Conservation (phyloP, 2,113 vertebrate species). For the Psammodynastes pulverulentus region DNA sequence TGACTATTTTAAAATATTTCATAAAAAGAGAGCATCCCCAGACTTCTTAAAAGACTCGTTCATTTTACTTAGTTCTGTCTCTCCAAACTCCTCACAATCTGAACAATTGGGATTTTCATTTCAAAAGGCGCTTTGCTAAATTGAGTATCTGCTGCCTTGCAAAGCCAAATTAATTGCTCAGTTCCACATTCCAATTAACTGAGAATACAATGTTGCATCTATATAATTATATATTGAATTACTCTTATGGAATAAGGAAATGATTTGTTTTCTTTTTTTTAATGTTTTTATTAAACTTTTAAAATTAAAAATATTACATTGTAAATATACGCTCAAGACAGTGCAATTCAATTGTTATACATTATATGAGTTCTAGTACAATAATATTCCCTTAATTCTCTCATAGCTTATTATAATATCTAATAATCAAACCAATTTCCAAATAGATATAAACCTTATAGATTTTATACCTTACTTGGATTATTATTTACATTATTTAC, state of each 20-base stretch:
- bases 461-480: too few species aligned
- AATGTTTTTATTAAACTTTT: too few species aligned
- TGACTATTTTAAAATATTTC: background rate
- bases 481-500: too few species aligned
- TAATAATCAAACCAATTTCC: too few species aligned
- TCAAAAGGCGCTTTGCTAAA: conserved; percentile 2
- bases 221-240: conserved; percentile 71
- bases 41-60: background rate
- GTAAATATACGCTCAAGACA: too few species aligned
- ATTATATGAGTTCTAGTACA: too few species aligned
- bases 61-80: background rate
- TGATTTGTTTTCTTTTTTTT: too few species aligned
- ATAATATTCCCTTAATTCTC: too few species aligned
- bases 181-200: conserved; percentile 61
- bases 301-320: too few species aligned
- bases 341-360: too few species aligned
- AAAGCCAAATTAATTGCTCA: conserved; percentile 57
- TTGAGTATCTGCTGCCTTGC: conserved; percentile 15
- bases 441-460: too few species aligned
- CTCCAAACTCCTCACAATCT: background rate
- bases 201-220: conserved; percentile 54
- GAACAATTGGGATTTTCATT: conserved; percentile 17
- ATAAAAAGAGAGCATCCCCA: background rate
- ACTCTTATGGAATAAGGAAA: conserved; percentile 66
- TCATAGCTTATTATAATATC: too few species aligned